Conservation (phyloP, 2,888 invertebrate genomes). For the Epicampocera succincta region DNA sequence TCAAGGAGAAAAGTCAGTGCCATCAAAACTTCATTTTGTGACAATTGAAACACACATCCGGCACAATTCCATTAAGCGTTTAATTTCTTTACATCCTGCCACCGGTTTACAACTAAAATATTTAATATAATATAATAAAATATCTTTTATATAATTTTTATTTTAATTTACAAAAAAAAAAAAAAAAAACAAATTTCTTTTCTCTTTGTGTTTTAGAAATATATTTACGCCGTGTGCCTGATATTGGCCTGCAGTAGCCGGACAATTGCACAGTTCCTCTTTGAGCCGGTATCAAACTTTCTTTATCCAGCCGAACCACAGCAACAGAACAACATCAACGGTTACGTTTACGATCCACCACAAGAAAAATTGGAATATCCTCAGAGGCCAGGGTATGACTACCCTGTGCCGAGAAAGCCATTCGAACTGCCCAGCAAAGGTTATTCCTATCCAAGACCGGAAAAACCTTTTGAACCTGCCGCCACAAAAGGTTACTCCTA, state of each 20-base stretch:
- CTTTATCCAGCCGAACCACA: slow-evolving; percentile 38
- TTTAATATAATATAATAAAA: too few relatives aligned
- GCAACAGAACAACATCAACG: slow-evolving; percentile 29
- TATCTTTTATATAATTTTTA: too few relatives aligned
- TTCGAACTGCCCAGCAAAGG: slow-evolving; percentile 69
- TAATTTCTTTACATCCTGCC: too few relatives aligned
- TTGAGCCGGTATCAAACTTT: slow-evolving; percentile 61
- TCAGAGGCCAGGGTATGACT: slow-evolving; percentile 73
- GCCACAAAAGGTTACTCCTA: slow-evolving; percentile 71
- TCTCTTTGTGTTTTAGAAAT: slow-evolving; percentile 72
- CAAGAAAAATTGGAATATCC: slow-evolving; percentile 32
- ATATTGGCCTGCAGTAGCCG: slow-evolving; percentile 70
- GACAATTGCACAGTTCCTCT: slow-evolving; percentile 67
- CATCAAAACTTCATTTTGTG: too few relatives aligned
- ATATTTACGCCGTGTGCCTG: slow-evolving; percentile 70
- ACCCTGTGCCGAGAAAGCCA: slow-evolving; percentile 73
- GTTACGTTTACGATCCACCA: slow-evolving; percentile 59
- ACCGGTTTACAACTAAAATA: too few relatives aligned
- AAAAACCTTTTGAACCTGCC: slow-evolving; percentile 53
- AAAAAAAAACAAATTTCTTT: too few relatives aligned
- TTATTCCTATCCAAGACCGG: slow-evolving; percentile 53
- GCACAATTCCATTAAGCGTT: too few relatives aligned
- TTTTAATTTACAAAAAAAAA: too few relatives aligned
- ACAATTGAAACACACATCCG: too few relatives aligned
- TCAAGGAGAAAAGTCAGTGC: too few relatives aligned